A percentile compares a stretch with the other conserved stretches of the same genome.
phyloP scores from a whole-genome alignment of 2,888 invertebrate genomes.

The Oxyscelio sp. region DNA sequence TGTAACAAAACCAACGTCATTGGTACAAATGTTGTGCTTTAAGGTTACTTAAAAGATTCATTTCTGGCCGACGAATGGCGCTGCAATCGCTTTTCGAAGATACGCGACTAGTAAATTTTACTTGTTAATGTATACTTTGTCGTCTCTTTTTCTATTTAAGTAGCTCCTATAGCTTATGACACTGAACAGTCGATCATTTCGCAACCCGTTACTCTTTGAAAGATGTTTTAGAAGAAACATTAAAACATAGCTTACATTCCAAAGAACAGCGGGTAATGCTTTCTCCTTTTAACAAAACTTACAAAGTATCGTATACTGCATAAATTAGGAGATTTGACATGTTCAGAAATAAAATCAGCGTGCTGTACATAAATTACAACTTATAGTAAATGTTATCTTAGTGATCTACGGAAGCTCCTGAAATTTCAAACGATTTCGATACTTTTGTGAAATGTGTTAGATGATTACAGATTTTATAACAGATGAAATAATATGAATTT shows the following conservation, averaged over 20 bases:
- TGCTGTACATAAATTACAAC: constrained; percentile 42
- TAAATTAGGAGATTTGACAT: constrained; percentile 13
- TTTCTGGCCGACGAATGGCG: neutral
- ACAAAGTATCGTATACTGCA: constrained; percentile 30
- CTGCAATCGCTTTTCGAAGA: constrained; percentile 4
- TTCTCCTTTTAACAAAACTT: constrained; percentile 25
- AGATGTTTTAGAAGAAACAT: neutral
- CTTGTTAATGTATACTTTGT: neutral
- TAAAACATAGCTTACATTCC: neutral
- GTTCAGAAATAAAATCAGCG: constrained; percentile 10
- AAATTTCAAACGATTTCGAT: constrained; percentile 18
- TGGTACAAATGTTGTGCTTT: constrained; percentile 31
- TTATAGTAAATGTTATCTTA: constrained; percentile 2
- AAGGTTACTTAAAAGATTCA: constrained; percentile 31
- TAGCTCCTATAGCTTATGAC: constrained; percentile 47
- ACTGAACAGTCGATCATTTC: constrained; percentile 52
- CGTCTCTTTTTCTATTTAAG: constrained; percentile 1
- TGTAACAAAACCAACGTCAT: constrained; percentile 33
- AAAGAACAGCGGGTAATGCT: constrained; percentile 21
- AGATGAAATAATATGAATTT: neutral
- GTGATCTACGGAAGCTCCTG: constrained; percentile 28
- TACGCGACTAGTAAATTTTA: constrained; percentile 27
- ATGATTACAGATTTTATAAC: neutral
- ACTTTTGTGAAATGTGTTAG: neutral
- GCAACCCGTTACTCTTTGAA: constrained; percentile 39